A percentile compares a stretch with the other conserved stretches of the same genome.
phyloP scores from a whole-genome alignment of 2,113 vertebrate genomes.

The Ploceus nigricollis region DNA sequence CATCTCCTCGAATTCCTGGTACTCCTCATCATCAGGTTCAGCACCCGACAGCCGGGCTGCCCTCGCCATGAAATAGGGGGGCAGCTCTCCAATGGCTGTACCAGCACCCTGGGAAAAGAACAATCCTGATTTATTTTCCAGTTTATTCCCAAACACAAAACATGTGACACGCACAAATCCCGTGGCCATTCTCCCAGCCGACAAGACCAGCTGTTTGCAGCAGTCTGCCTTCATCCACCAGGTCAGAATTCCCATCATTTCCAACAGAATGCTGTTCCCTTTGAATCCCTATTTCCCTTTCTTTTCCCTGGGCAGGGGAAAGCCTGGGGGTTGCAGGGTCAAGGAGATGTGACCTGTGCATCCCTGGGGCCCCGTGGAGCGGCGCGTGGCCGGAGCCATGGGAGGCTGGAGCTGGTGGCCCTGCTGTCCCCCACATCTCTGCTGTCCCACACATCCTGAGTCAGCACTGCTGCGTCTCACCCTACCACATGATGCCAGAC shows the following conservation, averaged over 20 bases:
- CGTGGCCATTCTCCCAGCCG: not conserved
- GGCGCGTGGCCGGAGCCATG: not conserved
- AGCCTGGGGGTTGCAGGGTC: not conserved
- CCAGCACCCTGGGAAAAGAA: conserved; percentile 85
- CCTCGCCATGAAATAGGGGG: conserved; percentile 97
- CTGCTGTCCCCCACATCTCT: not conserved
- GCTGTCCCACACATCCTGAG: not conserved
- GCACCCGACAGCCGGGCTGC: conserved; percentile 93
- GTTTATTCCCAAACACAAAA: not conserved
- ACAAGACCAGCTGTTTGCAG: not conserved
- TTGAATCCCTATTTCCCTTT: not conserved
- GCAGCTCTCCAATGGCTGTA: conserved; percentile 96
- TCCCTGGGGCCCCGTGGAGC: not conserved
- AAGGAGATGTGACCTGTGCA: not conserved
- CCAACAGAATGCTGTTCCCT: not conserved
- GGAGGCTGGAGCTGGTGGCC: not conserved
- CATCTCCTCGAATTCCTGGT: conserved; percentile 92
- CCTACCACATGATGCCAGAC: not conserved
- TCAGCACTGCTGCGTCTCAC: conserved; percentile 38
- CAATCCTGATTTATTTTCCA: conserved; percentile 1
- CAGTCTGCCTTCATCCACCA: not conserved
- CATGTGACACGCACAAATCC: not conserved
- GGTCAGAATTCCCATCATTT: not conserved
- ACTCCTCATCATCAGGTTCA: conserved; percentile 89
- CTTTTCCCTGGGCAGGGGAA: not conserved